phyloP scores from a whole-genome alignment of 2,797 vertebrate species.

The Mus minutoides region DNA sequence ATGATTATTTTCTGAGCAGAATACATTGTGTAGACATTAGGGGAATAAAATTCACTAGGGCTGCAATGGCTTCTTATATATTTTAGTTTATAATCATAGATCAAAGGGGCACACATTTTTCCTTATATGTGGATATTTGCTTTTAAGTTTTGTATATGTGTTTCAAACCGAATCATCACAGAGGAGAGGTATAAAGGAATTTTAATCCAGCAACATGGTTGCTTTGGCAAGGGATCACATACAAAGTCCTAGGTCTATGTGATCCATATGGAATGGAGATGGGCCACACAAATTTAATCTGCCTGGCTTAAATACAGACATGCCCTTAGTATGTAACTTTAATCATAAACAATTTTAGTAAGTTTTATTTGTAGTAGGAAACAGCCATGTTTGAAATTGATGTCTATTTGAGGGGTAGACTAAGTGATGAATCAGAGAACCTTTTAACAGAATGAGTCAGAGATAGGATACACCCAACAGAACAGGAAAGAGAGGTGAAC shows the following conservation, averaged over 20 bases:
- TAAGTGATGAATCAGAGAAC: not conserved
- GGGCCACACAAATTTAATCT: not conserved
- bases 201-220: not conserved
- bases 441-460: not conserved
- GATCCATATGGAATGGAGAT: not conserved
- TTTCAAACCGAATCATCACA: not conserved
- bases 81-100: slow-evolving; percentile 42
- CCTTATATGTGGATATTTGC: not conserved
- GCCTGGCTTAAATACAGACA: not conserved
- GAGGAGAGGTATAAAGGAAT: not conserved
- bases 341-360: not conserved
- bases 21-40: not conserved
- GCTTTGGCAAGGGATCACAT: not conserved
- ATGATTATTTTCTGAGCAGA: slow-evolving; percentile 10
- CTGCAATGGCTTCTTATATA: slow-evolving; percentile 20
- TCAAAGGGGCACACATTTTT: slow-evolving; percentile 11
- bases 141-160: not conserved
- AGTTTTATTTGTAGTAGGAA: not conserved
- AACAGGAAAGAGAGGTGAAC: not conserved
- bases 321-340: not conserved
- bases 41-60: not conserved
- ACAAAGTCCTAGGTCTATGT: not conserved
- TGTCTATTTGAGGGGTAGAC: not conserved
- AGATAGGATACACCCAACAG: not conserved
- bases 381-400: not conserved